phyloP scores from a whole-genome alignment of 2,888 invertebrate genomes.

The Cephalotes varians region DNA sequence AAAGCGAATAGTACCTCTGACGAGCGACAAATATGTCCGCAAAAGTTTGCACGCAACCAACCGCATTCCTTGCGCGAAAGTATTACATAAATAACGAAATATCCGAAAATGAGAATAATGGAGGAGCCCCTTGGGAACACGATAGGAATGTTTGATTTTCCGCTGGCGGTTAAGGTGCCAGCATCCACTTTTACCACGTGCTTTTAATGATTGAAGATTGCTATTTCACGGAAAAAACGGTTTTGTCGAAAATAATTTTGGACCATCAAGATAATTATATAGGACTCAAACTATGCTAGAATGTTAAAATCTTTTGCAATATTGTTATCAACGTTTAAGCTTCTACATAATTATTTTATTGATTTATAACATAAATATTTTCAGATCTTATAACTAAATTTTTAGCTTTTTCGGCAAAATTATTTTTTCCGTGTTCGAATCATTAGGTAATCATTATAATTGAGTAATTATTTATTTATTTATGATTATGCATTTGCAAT shows the following conservation, averaged over 20 bases:
- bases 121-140: background rate
- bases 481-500: background rate
- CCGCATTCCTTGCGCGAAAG: background rate
- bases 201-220: background rate
- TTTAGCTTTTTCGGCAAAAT: too few relatives aligned
- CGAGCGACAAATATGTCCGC: background rate
- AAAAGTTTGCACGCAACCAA: slow-evolving; percentile 22
- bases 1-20: background rate
- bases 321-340: too few relatives aligned
- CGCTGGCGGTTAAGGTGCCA: background rate
- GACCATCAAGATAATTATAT: too few relatives aligned
- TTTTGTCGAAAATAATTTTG: too few relatives aligned
- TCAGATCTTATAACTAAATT: too few relatives aligned
- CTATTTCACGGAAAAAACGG: too few relatives aligned
- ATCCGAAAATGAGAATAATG: slow-evolving; percentile 18
- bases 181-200: background rate
- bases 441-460: background rate
- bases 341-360: too few relatives aligned
- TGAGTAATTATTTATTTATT: background rate
- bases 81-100: slow-evolving; percentile 31
- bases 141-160: background rate
- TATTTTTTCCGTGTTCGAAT: too few relatives aligned
- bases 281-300: too few relatives aligned
- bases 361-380: too few relatives aligned
- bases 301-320: too few relatives aligned